Percentiles rank a stretch among this genome's conserved stretches.
Evolutionary conservation across 2,888 invertebrate species (phyloP).

Genomic region (Odontothrips loti): DNA sequence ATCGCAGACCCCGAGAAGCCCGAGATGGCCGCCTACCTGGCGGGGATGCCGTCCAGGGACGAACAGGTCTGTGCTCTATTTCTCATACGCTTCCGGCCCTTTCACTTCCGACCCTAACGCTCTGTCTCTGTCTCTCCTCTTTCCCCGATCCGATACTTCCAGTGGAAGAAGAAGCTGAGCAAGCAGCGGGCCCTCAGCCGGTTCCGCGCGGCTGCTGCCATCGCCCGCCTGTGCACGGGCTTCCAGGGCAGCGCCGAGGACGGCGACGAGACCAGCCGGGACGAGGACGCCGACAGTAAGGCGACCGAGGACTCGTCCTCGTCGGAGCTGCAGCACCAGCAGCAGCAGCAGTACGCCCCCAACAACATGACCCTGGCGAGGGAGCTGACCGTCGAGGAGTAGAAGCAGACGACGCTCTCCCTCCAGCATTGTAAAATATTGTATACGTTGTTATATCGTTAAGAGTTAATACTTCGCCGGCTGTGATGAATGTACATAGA

Average conservation of each 20-base stretch:
- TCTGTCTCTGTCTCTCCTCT: background rate
- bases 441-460: too few relatives aligned
- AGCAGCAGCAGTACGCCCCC: background rate
- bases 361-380: background rate
- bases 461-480: background rate
- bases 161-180: slow-evolving; percentile 67
- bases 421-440: too few relatives aligned
- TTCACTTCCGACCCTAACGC: slow-evolving; percentile 10
- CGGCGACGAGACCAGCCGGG: background rate
- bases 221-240: slow-evolving; percentile 48
- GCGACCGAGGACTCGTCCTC: background rate
- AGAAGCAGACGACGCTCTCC: background rate
- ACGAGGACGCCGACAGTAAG: background rate
- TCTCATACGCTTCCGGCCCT: slow-evolving; percentile 39
- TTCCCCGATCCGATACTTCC: slow-evolving; percentile 44
- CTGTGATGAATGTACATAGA: background rate
- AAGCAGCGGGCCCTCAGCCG: slow-evolving; percentile 60
- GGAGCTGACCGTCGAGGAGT: background rate
- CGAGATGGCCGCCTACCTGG: slow-evolving; percentile 60
- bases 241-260: slow-evolving; percentile 6
- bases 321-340: background rate
- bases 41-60: slow-evolving; percentile 65
- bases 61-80: slow-evolving; percentile 51
- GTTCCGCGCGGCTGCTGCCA: slow-evolving; percentile 64
- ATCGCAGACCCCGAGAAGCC: slow-evolving; percentile 66